phyloP scores from a whole-genome alignment of 2,888 invertebrate genomes.

The Villa cingulata region DNA sequence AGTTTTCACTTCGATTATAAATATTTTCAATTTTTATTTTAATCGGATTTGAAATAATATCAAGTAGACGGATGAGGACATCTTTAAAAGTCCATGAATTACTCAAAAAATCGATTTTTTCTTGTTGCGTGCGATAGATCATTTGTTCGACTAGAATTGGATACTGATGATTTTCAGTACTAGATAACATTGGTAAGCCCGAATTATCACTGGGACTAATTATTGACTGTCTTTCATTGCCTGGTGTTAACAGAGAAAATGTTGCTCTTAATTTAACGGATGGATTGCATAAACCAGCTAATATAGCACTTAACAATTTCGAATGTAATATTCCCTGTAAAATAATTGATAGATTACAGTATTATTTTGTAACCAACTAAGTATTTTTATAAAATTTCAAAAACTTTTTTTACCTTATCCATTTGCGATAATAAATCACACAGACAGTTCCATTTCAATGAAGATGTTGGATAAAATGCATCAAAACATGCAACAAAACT shows the following conservation, averaged over 20 bases:
- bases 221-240: slow-evolving; percentile 35
- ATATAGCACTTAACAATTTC: slow-evolving; percentile 60
- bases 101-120: slow-evolving; percentile 32
- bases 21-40: slow-evolving; percentile 37
- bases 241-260: slow-evolving; percentile 51
- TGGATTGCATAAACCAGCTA: slow-evolving; percentile 73
- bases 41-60: slow-evolving; percentile 70
- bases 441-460: slow-evolving; percentile 82
- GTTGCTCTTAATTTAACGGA: slow-evolving; percentile 58
- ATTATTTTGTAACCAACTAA: background rate
- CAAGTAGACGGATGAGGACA: slow-evolving; percentile 67
- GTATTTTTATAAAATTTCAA: too few relatives aligned
- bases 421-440: slow-evolving; percentile 66
- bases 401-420: slow-evolving; percentile 43
- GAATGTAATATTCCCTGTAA: slow-evolving; percentile 28
- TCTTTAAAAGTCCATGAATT: slow-evolving; percentile 50
- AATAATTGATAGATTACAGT: too few relatives aligned
- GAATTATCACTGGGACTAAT: slow-evolving; percentile 56
- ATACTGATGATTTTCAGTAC: slow-evolving; percentile 55
- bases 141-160: slow-evolving; percentile 67
- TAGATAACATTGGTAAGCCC: slow-evolving; percentile 51
- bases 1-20: slow-evolving; percentile 27
- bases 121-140: slow-evolving; percentile 49
- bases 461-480: slow-evolving; percentile 89
- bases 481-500: slow-evolving; percentile 88